Base-by-base conservation (phyloP, 2,113 vertebrate species). In the Pangasianodon gigas region DNA sequence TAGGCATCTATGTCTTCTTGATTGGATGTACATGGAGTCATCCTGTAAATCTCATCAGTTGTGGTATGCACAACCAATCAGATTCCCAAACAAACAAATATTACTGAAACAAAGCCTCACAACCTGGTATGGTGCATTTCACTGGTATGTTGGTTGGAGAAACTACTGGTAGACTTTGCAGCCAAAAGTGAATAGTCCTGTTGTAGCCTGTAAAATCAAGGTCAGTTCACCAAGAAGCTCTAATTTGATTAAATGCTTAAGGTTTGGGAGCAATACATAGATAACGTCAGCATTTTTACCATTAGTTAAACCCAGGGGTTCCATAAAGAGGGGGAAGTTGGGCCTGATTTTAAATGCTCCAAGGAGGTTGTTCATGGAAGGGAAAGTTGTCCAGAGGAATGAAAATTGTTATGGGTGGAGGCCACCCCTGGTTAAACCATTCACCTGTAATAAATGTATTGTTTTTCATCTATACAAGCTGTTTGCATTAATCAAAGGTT, bases 151-250 rank as follows among this genome's bases (percentile, higher is more conserved):
- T 54, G 62, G 80, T 84, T 89, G 88, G 81, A 87, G 81, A 74
- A 89, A 88, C 60, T 54, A 83, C 48, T 60, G 37, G 67, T n/a
- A n/a, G 46, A 62, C 80, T 52, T 65, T 84, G 67, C 48, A 84
- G 62, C 62, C 83, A 79, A 52, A 65, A 85, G 44, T 86, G 84
- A 86, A 86, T 69, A 89, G 14, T 86, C 69, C 84, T 85, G 82
- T 44, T 52, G 46, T 58, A 71, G 62, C 74, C 2, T 41, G 3
- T 44, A 84, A 11, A 58, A 67, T 74, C 21, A 75, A 56, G 67
- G 18, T 56, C 51, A 75, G n/a, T 87, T 75, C 18, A 74, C 29
- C 19, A 26, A 87, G 51, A 77, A 48, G 29, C 80, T 82, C n/a
- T 56, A 56, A 32, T 37, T 44, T 58, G 19, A 7, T 54, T 6